phyloP scores from a whole-genome alignment of 2,888 invertebrate species.

The Lycocerus yunnanus region DNA sequence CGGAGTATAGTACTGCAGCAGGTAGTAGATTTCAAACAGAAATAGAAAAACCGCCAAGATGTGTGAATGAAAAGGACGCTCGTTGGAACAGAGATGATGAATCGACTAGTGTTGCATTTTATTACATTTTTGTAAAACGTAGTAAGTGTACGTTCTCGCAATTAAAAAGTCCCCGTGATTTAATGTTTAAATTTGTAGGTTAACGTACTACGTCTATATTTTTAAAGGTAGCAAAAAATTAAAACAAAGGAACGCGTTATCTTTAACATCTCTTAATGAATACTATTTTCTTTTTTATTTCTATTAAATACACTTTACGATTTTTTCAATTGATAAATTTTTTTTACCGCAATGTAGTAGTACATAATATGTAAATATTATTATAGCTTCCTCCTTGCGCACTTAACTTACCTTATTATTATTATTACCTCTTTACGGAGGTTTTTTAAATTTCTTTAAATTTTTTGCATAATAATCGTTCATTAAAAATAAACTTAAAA shows the following conservation, averaged over 20 bases:
- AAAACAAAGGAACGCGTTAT: neutral
- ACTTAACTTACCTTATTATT: too few relatives aligned
- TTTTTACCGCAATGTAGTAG: neutral
- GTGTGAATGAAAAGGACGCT: slow-evolving; percentile 7
- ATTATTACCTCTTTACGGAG: neutral
- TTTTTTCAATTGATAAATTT: neutral
- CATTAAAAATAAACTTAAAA: too few relatives aligned
- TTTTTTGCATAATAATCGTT: neutral
- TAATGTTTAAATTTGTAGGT: neutral
- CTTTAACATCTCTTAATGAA: neutral
- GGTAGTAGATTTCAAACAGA: slow-evolving; percentile 23
- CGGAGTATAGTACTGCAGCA: slow-evolving; percentile 26
- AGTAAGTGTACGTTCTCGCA: slow-evolving; percentile 13
- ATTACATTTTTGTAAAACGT: slow-evolving; percentile 19
- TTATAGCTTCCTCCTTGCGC: neutral
- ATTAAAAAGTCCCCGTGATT: neutral
- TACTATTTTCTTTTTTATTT: neutral
- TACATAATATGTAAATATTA: neutral
- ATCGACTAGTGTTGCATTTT: slow-evolving; percentile 26
- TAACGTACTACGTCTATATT: neutral
- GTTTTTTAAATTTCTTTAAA: neutral
- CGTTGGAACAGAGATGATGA: slow-evolving; percentile 18
- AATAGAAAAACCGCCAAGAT: slow-evolving; percentile 1
- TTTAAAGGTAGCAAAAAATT: neutral
- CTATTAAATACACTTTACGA: neutral